phyloP scores from a whole-genome alignment of 2,113 vertebrate species.

The Bucco capensis region DNA sequence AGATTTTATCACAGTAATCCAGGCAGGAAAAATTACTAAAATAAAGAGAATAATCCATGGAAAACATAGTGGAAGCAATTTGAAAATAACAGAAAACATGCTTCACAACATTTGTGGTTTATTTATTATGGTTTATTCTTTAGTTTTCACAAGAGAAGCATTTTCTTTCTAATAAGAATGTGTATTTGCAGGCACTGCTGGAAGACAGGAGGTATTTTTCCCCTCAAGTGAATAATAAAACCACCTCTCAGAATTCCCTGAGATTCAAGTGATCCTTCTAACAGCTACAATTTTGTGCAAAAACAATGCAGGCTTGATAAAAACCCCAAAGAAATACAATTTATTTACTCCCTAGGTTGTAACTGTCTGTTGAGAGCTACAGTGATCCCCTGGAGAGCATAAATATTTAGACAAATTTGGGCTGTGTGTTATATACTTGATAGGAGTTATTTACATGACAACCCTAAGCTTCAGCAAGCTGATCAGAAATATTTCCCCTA shows the following conservation, averaged over 20 bases:
- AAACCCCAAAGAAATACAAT: conserved; percentile 7
- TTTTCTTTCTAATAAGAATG: background rate
- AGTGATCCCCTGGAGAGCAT: conserved; percentile 63
- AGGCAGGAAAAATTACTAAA: background rate
- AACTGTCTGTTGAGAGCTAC: conserved; percentile 54
- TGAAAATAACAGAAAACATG: background rate
- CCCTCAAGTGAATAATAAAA: background rate
- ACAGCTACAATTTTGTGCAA: conserved; percentile 10
- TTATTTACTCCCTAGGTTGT: conserved; percentile 65
- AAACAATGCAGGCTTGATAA: background rate
- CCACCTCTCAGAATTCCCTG: conserved; percentile 11
- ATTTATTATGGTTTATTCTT: background rate
- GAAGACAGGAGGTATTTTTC: background rate
- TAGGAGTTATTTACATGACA: conserved; percentile 67
- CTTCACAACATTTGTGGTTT: background rate
- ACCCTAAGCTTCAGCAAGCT: conserved; percentile 67
- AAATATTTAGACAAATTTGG: conserved; percentile 77
- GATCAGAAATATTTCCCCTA: conserved; percentile 68
- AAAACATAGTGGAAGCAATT: background rate
- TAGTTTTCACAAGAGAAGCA: background rate
- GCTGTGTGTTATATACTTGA: conserved; percentile 70
- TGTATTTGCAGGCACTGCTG: background rate
- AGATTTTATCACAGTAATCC: background rate
- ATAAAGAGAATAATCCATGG: background rate
- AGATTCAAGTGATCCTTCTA: conserved; percentile 29